A percentile compares a stretch with the other conserved stretches of the same genome.
Evolutionary conservation across 2,797 vertebrate species (phyloP).

Genomic region (Pseudochromis fuscus): DNA sequence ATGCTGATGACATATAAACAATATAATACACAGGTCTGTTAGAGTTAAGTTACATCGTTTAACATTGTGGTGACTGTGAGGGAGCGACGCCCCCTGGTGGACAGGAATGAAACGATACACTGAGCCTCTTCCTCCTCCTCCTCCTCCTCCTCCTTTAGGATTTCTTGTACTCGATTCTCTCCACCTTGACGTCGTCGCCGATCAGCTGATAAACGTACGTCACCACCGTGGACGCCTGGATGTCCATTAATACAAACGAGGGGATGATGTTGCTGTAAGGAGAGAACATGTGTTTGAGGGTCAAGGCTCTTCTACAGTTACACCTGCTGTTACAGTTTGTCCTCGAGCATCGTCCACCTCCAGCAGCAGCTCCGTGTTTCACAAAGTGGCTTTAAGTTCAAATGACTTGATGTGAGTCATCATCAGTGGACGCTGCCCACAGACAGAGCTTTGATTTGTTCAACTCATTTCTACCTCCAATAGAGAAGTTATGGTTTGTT

Average conservation of each 20-base stretch:
- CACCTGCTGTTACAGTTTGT: too few species aligned
- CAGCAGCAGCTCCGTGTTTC: too few species aligned
- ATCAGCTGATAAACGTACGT: constrained; percentile 99
- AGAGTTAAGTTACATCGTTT: constrained; percentile 75
- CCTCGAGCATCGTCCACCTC: too few species aligned
- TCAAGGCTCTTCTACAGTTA: not conserved
- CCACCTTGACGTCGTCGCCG: constrained; percentile 98
- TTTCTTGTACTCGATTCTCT: constrained; percentile 99
- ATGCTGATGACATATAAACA: constrained; percentile 77
- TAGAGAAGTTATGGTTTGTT: too few species aligned
- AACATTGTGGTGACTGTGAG: constrained; percentile 58
- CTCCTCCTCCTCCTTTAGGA: constrained; percentile 81
- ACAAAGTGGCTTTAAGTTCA: too few species aligned
- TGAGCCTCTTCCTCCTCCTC: constrained; percentile 31
- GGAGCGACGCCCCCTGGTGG: constrained; percentile 69
- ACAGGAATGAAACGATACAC: constrained; percentile 79
- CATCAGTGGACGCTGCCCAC: too few species aligned
- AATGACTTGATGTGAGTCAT: too few species aligned
- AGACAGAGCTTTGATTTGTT: too few species aligned
- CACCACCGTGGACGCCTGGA: constrained; percentile 98
- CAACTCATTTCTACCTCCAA: too few species aligned
- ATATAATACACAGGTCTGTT: constrained; percentile 78
- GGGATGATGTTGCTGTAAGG: constrained; percentile 95
- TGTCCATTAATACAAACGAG: constrained; percentile 99
- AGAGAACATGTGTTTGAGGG: constrained; percentile 18